phyloP scores from a whole-genome alignment of 2,888 invertebrate species.

The Patella pellucida region DNA sequence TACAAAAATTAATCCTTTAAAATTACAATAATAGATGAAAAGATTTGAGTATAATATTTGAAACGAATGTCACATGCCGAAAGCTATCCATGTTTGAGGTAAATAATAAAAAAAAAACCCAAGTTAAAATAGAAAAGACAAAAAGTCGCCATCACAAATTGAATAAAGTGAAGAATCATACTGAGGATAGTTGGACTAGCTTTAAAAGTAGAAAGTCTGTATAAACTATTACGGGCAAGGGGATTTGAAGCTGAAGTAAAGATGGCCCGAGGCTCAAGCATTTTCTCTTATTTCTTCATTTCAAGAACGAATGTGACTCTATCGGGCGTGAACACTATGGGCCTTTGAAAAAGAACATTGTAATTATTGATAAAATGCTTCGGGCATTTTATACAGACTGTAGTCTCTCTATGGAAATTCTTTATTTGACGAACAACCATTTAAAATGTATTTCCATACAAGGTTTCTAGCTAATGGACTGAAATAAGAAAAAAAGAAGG shows the following conservation, averaged over 20 bases:
- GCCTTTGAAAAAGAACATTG: conserved; percentile 31
- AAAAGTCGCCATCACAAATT: background rate
- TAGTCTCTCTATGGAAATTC: background rate
- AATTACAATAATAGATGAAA: too few relatives aligned
- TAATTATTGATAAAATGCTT: conserved; percentile 31
- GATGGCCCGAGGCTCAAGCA: conserved; percentile 61
- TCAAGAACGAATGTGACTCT: conserved; percentile 2
- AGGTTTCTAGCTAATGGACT: too few relatives aligned
- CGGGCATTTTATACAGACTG: conserved; percentile 3
- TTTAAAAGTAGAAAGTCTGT: background rate
- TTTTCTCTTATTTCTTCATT: conserved; percentile 9
- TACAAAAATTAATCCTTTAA: background rate
- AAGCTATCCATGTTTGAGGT: background rate
- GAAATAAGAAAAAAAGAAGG: too few relatives aligned
- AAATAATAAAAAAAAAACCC: conserved; percentile 5
- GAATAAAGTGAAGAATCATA: background rate
- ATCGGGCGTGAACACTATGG: conserved; percentile 20
- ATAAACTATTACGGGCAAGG: background rate
- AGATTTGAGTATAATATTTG: too few relatives aligned
- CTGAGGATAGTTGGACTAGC: too few relatives aligned
- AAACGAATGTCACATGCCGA: too few relatives aligned
- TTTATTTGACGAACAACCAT: too few relatives aligned
- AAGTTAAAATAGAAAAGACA: background rate
- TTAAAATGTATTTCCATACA: too few relatives aligned
- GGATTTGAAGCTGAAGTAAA: conserved; percentile 28